These are phyloP conservation scores for Siphonodentalium dalli DNA, from an alignment of 2,888 invertebrate genomes.

Conservation along the genomic window DNA sequence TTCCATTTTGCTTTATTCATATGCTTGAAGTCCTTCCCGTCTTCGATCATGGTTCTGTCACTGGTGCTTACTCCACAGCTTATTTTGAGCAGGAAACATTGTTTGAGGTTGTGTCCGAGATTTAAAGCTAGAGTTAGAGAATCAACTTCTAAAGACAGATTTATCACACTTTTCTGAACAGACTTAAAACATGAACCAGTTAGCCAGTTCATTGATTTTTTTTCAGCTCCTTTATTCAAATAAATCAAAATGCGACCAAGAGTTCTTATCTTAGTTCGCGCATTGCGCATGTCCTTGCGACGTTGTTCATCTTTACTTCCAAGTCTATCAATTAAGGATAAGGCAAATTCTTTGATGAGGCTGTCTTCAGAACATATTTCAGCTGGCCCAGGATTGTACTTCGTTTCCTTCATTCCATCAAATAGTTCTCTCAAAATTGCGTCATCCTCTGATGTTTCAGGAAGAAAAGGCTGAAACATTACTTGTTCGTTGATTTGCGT, in stretches of 20 bases:
- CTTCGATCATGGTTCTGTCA: neutral
- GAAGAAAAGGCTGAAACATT: conserved; percentile 1
- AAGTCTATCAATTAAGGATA: conserved; percentile 3
- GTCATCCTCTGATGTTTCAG: neutral
- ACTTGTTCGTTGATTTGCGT: neutral
- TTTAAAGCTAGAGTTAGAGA: neutral
- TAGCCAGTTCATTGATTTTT: neutral
- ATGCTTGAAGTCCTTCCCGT: neutral
- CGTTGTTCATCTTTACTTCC: conserved; percentile 17
- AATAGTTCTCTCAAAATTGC: neutral
- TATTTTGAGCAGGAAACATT: neutral
- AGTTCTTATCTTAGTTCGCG: conserved; percentile 15
- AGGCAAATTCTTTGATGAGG: conserved; percentile 14
- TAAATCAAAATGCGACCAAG: conserved; percentile 10
- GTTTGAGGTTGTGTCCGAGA: conserved; percentile 9
- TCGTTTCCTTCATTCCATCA: conserved; percentile 20
- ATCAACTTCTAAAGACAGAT: neutral
- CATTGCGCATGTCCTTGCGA: conserved; percentile 17
- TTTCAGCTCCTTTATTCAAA: conserved; percentile 4
- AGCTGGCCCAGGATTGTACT: conserved; percentile 14
- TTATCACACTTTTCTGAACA: neutral
- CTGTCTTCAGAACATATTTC: conserved; percentile 7
- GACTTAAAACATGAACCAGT: neutral
- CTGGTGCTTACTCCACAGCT: neutral
- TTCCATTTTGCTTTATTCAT: neutral